A percentile compares a stretch with the other conserved stretches of the same genome.
These are phyloP conservation scores for Pseudochirops corinnae DNA, from an alignment of 2,797 vertebrate genomes.

Conservation along the genomic window DNA sequence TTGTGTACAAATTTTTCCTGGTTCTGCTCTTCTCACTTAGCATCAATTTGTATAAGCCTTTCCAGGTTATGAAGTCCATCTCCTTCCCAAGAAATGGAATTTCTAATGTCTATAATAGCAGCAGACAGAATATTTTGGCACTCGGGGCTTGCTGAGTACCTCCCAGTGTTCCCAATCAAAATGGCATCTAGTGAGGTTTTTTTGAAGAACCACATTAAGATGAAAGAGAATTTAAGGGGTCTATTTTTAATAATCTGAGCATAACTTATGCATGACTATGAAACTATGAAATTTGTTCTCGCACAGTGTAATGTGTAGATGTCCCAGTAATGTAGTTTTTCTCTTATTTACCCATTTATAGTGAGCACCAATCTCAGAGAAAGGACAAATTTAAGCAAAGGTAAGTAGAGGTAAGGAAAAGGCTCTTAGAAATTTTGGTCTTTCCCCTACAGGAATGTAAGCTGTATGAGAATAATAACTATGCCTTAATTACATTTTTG, in stretches of 20 bases:
- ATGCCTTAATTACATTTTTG: too few relatives aligned
- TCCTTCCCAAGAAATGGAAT: constrained; percentile 21
- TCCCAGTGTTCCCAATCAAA: background rate
- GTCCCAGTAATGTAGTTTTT: background rate
- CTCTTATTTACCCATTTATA: background rate
- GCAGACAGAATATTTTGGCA: background rate
- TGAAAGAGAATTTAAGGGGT: background rate
- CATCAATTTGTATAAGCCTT: too few relatives aligned
- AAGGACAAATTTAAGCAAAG: background rate
- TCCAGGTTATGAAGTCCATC: too few relatives aligned
- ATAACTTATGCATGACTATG: background rate
- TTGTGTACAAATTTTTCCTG: too few relatives aligned
- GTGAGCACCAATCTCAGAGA: background rate
- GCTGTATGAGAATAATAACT: too few relatives aligned
- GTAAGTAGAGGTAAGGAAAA: background rate
- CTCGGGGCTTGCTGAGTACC: background rate
- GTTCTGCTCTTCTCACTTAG: too few relatives aligned
- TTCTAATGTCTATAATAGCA: constrained; percentile 67
- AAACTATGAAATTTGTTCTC: background rate
- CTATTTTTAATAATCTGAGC: background rate
- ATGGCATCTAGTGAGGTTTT: background rate
- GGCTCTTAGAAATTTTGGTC: background rate
- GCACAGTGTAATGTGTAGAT: background rate
- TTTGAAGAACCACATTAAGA: background rate
- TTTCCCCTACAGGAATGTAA: too few relatives aligned